A percentile compares a stretch with the other conserved stretches of the same genome.
Evolutionary conservation across 2,888 invertebrate genomes (phyloP).

Genomic region (Byasa hedistus): DNA sequence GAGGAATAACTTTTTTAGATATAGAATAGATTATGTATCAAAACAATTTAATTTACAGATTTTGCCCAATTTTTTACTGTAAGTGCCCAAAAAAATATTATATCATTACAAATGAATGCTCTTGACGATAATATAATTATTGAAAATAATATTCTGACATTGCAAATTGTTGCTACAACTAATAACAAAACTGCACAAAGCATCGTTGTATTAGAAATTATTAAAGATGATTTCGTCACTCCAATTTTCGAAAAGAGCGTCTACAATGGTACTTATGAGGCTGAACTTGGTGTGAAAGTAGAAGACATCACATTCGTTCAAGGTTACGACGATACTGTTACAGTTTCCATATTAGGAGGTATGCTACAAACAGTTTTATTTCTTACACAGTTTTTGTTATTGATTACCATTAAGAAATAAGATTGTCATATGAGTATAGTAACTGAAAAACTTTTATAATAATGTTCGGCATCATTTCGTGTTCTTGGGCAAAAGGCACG

Average conservation of each 20-base stretch:
- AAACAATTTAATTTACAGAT: conserved; percentile 44
- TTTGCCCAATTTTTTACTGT: conserved; percentile 45
- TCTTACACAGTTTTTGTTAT: no score
- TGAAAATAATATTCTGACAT: conserved; percentile 49
- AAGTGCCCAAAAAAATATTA: conserved; percentile 40
- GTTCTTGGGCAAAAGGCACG: neutral
- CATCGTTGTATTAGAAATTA: conserved; percentile 54
- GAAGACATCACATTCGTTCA: conserved; percentile 51
- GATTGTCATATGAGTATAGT: no score
- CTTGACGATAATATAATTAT: conserved; percentile 45
- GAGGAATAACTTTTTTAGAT: neutral
- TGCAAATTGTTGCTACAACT: conserved; percentile 50
- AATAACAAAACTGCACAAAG: conserved; percentile 43
- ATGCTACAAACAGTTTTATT: conserved; percentile 32
- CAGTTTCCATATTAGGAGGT: conserved; percentile 54
- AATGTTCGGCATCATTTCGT: neutral
- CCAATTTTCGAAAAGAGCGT: conserved; percentile 54
- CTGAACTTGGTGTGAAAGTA: conserved; percentile 43
- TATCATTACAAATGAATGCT: conserved; percentile 49
- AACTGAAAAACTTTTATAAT: no score
- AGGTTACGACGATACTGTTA: conserved; percentile 57
- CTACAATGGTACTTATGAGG: conserved; percentile 52
- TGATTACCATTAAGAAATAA: no score
- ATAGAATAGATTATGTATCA: neutral
- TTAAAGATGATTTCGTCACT: conserved; percentile 57